Evolutionary conservation across 2,888 invertebrate species (phyloP).

Genomic region (Caenorhabditis becei): DNA sequence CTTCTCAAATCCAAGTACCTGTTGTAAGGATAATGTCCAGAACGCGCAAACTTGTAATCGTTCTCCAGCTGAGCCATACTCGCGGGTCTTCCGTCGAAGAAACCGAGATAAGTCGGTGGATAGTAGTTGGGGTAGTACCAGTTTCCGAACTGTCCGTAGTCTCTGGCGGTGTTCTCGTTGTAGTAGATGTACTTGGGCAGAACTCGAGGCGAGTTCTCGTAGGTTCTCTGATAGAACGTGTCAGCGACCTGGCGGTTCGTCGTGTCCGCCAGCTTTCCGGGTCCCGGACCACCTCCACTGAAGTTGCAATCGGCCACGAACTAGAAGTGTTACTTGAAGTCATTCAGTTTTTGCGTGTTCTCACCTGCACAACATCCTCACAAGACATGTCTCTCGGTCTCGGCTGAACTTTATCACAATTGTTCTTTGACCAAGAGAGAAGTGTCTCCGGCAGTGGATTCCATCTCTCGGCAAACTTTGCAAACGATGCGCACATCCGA

Average conservation of each 20-base stretch:
- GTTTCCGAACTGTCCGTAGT: slow-evolving; percentile 69
- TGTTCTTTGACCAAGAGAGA: slow-evolving; percentile 70
- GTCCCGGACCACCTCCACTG: slow-evolving; percentile 62
- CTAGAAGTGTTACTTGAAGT: slow-evolving; percentile 53
- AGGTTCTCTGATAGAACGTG: slow-evolving; percentile 65
- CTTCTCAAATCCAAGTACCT: slow-evolving; percentile 52
- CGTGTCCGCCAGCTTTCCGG: slow-evolving; percentile 50
- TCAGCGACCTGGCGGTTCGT: slow-evolving; percentile 56
- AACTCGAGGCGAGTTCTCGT: slow-evolving; percentile 72
- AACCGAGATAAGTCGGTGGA: slow-evolving; percentile 72
- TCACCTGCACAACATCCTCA: slow-evolving; percentile 71
- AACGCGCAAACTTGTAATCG: slow-evolving; percentile 70
- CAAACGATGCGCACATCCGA: slow-evolving; percentile 71
- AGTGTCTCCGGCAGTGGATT: slow-evolving; percentile 76
- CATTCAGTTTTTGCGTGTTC: background rate
- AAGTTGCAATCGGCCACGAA: slow-evolving; percentile 76
- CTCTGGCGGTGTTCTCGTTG: slow-evolving; percentile 68
- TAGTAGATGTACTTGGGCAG: slow-evolving; percentile 72
- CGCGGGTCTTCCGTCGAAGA: slow-evolving; percentile 72
- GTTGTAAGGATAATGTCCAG: slow-evolving; percentile 73
- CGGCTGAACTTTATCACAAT: slow-evolving; percentile 76
- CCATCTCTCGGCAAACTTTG: slow-evolving; percentile 74
- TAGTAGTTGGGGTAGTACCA: slow-evolving; percentile 76
- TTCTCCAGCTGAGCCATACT: slow-evolving; percentile 73
- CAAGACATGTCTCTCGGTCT: slow-evolving; percentile 76